phyloP scores from a whole-genome alignment of 2,888 invertebrate species.

The Schizaphis graminum region DNA sequence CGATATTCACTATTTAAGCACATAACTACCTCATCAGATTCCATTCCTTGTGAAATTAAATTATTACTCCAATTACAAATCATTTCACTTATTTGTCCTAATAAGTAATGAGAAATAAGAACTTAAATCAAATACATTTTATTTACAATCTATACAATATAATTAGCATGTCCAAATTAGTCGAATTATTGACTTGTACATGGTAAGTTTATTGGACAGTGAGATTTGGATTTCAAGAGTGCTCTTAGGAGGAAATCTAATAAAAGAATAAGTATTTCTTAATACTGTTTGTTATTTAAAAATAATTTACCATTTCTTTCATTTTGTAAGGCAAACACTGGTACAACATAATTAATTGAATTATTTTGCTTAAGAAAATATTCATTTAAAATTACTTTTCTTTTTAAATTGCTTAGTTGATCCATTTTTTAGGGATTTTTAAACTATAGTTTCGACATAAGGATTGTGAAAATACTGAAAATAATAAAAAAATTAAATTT shows the following conservation, averaged over 20 bases:
- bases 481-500: slow-evolving; percentile 2
- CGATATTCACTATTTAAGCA: not conserved
- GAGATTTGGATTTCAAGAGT: too few species aligned
- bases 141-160: too few species aligned
- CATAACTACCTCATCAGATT: not conserved
- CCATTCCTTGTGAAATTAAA: not conserved
- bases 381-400: not conserved
- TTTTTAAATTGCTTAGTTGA: not conserved
- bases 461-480: not conserved
- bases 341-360: slow-evolving; percentile 9
- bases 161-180: too few species aligned
- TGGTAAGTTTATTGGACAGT: too few species aligned
- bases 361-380: slow-evolving; percentile 18
- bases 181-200: too few species aligned
- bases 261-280: not conserved
- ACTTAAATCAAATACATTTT: too few species aligned
- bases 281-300: not conserved
- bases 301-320: not conserved
- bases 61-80: not conserved
- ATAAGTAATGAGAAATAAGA: not conserved
- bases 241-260: not conserved
- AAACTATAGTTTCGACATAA: too few species aligned
- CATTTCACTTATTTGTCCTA: slow-evolving; percentile 18
- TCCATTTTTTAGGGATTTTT: too few species aligned
- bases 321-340: slow-evolving; percentile 5